Percentiles rank a stretch among this genome's conserved stretches.
phyloP scores from a whole-genome alignment of 2,888 invertebrate genomes.

The Conomelus anceps region DNA sequence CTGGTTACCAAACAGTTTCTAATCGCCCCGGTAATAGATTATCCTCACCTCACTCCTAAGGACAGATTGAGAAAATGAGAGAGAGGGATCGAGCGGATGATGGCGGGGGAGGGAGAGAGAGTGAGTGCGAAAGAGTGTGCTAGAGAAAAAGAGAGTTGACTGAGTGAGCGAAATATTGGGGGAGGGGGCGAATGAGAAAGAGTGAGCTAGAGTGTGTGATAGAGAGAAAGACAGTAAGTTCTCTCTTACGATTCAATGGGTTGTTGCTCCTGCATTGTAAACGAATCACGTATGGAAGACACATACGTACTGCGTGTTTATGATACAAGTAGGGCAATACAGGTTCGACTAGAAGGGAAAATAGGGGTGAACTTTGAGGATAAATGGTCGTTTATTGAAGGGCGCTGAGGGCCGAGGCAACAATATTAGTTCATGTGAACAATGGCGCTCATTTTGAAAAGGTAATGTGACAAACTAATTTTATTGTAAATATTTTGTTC shows the following conservation, averaged over 20 bases:
- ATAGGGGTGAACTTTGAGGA: neutral
- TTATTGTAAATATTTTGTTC: too few relatives aligned
- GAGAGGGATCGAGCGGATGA: too few relatives aligned
- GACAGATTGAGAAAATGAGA: too few relatives aligned
- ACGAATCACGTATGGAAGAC: neutral
- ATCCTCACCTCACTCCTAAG: neutral
- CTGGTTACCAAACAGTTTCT: neutral
- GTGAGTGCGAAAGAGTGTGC: neutral
- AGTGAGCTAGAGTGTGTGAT: neutral
- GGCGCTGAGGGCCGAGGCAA: neutral
- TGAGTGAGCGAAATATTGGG: too few relatives aligned
- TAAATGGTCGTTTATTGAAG: neutral
- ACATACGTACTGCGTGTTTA: neutral
- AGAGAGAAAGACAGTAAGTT: too few relatives aligned
- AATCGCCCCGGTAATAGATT: neutral
- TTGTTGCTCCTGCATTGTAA: neutral
- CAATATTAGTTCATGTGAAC: neutral
- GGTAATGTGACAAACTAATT: too few relatives aligned
- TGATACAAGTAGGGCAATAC: neutral
- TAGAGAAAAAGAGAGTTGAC: neutral
- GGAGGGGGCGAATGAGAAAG: neutral
- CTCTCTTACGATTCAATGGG: too few relatives aligned
- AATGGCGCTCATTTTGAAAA: too few relatives aligned
- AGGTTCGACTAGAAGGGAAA: neutral
- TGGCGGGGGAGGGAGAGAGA: too few relatives aligned